Evolutionary conservation across 2,113 vertebrate species (phyloP).

Genomic region (Corythornis vintsioides): DNA sequence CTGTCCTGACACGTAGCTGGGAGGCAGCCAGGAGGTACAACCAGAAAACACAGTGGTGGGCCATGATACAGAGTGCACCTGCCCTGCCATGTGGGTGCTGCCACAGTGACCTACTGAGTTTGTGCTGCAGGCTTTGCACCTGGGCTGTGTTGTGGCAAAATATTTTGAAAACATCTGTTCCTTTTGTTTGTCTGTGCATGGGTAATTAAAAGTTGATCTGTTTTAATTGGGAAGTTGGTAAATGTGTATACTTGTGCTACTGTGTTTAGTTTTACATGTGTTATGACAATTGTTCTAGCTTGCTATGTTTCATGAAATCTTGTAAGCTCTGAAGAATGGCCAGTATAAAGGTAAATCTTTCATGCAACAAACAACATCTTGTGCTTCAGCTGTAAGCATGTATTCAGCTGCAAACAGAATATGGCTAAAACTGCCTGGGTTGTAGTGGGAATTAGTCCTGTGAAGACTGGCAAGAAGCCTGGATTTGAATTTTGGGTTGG

Average conservation of each 20-base stretch:
- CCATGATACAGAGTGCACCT: fast-evolving
- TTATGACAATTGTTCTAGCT: not conserved
- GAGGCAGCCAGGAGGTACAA: not conserved
- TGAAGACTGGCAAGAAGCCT: not conserved
- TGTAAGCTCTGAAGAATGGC: not conserved
- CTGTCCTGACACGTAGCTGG: not conserved
- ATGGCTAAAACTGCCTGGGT: not conserved
- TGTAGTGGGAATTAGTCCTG: not conserved
- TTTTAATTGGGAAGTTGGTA: not conserved
- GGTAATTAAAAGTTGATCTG: not conserved
- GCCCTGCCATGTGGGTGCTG: not conserved
- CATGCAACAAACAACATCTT: not conserved
- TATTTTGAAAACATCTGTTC: not conserved
- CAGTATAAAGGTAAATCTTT: not conserved
- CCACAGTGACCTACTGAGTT: not conserved
- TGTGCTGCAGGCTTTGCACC: not conserved
- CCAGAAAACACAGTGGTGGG: not conserved
- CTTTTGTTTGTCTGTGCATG: not conserved
- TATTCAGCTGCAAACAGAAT: not conserved
- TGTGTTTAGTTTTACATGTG: not conserved
- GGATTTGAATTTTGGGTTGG: not conserved
- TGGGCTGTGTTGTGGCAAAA: not conserved
- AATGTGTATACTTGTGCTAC: not conserved
- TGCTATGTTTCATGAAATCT: not conserved
- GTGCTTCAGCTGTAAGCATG: not conserved